Evolutionary conservation across 2,797 vertebrate genomes (phyloP).

Genomic region (Xiphophorus birchmanni): DNA sequence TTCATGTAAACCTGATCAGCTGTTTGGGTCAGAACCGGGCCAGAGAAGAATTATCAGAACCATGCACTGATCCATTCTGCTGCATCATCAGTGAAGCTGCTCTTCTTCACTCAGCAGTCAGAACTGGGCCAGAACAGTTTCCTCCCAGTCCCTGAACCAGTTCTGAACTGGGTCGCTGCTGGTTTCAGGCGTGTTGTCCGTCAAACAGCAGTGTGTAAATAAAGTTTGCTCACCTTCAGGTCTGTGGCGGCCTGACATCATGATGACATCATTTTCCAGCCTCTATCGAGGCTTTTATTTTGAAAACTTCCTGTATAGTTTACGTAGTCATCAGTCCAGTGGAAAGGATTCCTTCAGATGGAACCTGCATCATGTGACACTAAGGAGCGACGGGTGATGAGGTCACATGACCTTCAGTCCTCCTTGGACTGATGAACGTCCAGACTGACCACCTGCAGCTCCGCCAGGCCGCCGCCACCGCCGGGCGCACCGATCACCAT

Average conservation of each 20-base stretch:
- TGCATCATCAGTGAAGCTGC: neutral
- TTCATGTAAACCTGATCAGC: neutral
- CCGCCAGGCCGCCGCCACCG: constrained; percentile 84
- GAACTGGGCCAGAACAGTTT: neutral
- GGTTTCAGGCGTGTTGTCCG: neutral
- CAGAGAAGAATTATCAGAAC: neutral
- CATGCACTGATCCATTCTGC: neutral
- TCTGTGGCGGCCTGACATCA: neutral
- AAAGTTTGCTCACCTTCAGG: neutral
- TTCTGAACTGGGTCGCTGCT: neutral
- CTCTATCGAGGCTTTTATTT: neutral
- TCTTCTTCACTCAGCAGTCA: no score
- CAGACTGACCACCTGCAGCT: constrained; percentile 93
- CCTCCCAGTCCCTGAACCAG: neutral
- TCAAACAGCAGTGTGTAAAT: neutral
- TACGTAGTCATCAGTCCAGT: neutral
- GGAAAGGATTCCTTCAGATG: neutral
- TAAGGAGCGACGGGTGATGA: neutral
- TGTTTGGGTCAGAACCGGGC: neutral
- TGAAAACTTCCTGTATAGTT: neutral
- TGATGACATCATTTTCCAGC: neutral
- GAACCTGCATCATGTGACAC: neutral
- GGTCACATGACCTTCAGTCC: constrained; percentile 68
- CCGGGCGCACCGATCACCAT: constrained; percentile 92
- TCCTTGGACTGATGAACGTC: constrained; percentile 89